Evolutionary conservation across 2,797 vertebrate genomes (phyloP).

Genomic region (Karalla daura): DNA sequence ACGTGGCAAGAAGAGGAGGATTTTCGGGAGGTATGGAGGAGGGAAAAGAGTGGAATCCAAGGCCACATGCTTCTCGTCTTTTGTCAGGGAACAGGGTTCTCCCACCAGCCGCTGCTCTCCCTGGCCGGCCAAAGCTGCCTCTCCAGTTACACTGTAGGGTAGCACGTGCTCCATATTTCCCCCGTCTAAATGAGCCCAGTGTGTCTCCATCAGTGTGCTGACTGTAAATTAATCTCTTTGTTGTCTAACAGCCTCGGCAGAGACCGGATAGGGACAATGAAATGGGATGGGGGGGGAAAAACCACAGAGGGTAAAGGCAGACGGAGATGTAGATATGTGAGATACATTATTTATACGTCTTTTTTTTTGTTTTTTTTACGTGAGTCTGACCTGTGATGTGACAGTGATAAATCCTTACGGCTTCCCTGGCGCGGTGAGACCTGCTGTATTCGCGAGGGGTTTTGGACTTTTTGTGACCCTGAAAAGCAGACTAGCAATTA

Average conservation of each 20-base stretch:
- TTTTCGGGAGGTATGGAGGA: not conserved
- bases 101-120: conserved; percentile 37
- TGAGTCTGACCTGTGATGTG: not conserved
- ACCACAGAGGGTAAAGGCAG: conserved; percentile 3
- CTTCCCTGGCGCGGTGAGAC: not conserved
- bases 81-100: conserved; percentile 54
- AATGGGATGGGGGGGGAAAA: conserved; percentile 13
- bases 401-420: not conserved
- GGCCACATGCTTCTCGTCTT: conserved; percentile 60
- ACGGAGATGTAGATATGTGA: not conserved
- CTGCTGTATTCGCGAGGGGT: not conserved
- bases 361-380: not conserved
- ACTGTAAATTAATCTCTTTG: conserved; percentile 75
- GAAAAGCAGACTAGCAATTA: conserved; percentile 19
- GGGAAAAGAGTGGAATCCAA: conserved; percentile 16
- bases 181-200: conserved; percentile 56
- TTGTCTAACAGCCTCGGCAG: conserved; percentile 61
- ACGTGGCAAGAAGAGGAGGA: not conserved
- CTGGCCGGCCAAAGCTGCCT: conserved; percentile 51
- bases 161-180: conserved; percentile 65
- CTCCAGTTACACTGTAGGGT: conserved; percentile 59
- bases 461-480: conserved; percentile 1
- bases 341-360: conserved; percentile 12
- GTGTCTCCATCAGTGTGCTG: conserved; percentile 53
- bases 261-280: conserved; percentile 44